These are phyloP conservation scores for Macrosiphum euphorbiae DNA, from an alignment of 2,888 invertebrate genomes.

Conservation along the genomic window DNA sequence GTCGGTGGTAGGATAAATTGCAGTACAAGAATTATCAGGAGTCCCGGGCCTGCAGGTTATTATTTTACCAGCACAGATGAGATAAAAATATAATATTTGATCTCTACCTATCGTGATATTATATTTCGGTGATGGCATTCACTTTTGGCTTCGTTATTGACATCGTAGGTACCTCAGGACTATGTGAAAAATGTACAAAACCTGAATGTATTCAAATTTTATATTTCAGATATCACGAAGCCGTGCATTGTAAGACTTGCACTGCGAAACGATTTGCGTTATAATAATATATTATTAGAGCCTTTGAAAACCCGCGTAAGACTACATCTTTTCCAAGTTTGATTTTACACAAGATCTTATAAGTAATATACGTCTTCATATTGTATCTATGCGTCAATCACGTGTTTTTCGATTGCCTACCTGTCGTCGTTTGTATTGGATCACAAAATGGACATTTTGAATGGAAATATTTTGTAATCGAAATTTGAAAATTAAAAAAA, in stretches of 20 bases:
- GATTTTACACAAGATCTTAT: not conserved
- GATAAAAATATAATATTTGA: not conserved
- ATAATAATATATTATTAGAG: not conserved
- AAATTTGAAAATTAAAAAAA: not conserved
- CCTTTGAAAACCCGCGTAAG: not conserved
- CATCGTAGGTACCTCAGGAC: not conserved
- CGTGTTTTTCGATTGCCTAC: not conserved
- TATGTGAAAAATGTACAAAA: not conserved
- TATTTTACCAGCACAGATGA: no score
- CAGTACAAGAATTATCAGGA: no score
- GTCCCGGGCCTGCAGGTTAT: no score
- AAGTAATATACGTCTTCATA: no score
- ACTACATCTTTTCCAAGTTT: not conserved
- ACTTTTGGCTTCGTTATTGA: not conserved
- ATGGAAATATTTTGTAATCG: not conserved
- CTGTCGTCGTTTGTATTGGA: not conserved
- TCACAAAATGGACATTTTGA: no score
- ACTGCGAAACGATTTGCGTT: not conserved
- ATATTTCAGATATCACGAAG: not conserved
- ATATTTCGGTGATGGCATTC: not conserved
- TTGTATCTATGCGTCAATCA: no score
- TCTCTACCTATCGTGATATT: not conserved
- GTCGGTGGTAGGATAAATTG: no score
- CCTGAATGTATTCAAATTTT: not conserved
- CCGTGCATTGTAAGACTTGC: not conserved